Percentiles rank a stretch among this genome's conserved stretches.
Conservation (phyloP, 2,888 invertebrate genomes). For the Agrotis exclamationis region DNA sequence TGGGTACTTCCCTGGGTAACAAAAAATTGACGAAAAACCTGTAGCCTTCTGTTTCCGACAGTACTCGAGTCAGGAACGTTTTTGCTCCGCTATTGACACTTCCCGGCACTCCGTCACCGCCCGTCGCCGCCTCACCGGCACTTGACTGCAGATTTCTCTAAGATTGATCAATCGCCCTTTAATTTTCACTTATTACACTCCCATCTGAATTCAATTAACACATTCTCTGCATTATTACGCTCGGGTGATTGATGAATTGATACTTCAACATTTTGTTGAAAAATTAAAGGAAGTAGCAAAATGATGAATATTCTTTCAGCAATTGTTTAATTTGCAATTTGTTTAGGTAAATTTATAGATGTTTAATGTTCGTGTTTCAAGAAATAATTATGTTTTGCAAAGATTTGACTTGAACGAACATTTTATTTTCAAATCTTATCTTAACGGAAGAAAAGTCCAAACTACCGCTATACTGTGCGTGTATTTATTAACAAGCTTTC, state of each 20-base stretch:
- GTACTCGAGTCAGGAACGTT: conserved; percentile 51
- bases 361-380: not conserved
- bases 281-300: not conserved
- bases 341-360: not conserved
- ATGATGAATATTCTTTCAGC: not conserved
- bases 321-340: not conserved
- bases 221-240: conserved; percentile 24
- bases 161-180: conserved; percentile 83
- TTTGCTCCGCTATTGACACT: conserved; percentile 71
- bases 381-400: not conserved
- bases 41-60: conserved; percentile 6
- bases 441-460: not conserved
- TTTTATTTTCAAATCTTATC: no score
- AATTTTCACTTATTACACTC: conserved; percentile 73
- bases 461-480: not conserved
- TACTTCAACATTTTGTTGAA: conserved; percentile 1
- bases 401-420: not conserved
- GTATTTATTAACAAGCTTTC: no score
- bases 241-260: conserved; percentile 43
- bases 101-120: conserved; percentile 75
- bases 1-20: no score
- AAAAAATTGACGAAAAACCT: not conserved
- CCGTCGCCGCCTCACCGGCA: conserved; percentile 79
- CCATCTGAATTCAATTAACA: conserved; percentile 41
- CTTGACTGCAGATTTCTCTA: conserved; percentile 72